These are phyloP conservation scores for Chitala chitala DNA, from an alignment of 2,113 vertebrate genomes.

Conservation along the genomic window DNA sequence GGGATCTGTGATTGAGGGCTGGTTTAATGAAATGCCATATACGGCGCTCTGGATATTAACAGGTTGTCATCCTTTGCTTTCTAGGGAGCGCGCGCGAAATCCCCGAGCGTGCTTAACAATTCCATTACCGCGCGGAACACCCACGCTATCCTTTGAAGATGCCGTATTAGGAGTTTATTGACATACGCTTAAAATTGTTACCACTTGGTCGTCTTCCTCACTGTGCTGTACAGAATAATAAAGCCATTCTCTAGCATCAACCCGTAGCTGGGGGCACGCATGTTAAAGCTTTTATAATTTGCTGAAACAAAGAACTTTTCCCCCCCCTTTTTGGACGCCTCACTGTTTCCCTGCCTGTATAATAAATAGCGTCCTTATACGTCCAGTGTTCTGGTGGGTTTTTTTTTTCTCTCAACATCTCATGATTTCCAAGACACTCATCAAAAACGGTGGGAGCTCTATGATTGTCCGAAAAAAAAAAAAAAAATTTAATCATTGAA, in stretches of 20 bases:
- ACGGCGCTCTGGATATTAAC: conserved; percentile 41
- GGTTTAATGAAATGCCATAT: conserved; percentile 30
- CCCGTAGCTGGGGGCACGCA: conserved; percentile 19
- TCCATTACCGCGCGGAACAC: conserved; percentile 56
- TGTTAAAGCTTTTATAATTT: conserved; percentile 31
- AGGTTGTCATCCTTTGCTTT: conserved; percentile 53
- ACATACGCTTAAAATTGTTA: conserved; percentile 58
- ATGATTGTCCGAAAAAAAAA: neutral
- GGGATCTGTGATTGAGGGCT: conserved; percentile 24
- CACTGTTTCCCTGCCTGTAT: conserved; percentile 17
- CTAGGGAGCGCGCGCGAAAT: conserved; percentile 46
- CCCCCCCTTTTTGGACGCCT: neutral
- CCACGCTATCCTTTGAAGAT: conserved; percentile 57
- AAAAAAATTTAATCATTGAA: no score
- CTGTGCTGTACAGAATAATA: conserved; percentile 52
- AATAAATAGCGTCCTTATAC: conserved; percentile 25
- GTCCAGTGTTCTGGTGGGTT: neutral
- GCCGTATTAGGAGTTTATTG: conserved; percentile 52
- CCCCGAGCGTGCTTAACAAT: conserved; percentile 52
- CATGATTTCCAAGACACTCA: conserved; percentile 15
- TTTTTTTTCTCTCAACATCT: neutral
- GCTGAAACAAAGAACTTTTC: conserved; percentile 24
- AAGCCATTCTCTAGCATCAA: conserved; percentile 47
- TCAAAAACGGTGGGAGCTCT: neutral
- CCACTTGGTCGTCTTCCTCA: conserved; percentile 56